These are phyloP conservation scores for Synanthedon formicaeformis DNA, from an alignment of 2,888 invertebrate genomes.

Conservation along the genomic window DNA sequence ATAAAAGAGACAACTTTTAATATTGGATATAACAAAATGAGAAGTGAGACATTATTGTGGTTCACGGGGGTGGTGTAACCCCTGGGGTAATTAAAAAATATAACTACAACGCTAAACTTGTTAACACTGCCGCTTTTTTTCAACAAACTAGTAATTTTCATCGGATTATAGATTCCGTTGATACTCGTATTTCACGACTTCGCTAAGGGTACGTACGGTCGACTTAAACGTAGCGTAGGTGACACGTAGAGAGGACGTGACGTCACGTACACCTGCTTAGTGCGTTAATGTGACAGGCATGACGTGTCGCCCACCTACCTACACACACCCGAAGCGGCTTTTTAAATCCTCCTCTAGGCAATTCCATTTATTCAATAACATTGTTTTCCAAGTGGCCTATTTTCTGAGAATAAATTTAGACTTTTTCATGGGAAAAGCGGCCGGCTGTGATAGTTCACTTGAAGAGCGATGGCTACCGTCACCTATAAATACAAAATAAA, in stretches of 20 bases:
- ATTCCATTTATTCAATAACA: slow-evolving; percentile 5
- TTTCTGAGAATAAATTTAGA: no score
- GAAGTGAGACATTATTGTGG: no score
- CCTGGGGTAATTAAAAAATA: no score
- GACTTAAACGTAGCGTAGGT: not conserved
- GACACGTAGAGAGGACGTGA: slow-evolving; percentile 18
- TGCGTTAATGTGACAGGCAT: slow-evolving; percentile 13
- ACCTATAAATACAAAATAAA: no score
- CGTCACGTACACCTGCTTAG: slow-evolving; percentile 47
- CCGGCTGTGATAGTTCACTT: no score
- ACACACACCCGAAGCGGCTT: slow-evolving; percentile 10
- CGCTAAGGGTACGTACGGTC: not conserved
- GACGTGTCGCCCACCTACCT: not conserved
- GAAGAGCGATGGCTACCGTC: no score
- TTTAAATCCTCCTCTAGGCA: slow-evolving; percentile 18
- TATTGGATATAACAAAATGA: no score
- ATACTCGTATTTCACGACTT: slow-evolving; percentile 6
- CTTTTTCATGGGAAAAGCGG: no score
- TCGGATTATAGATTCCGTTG: slow-evolving; percentile 10
- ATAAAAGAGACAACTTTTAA: no score
- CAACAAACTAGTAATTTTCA: slow-evolving; percentile 11
- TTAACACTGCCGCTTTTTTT: slow-evolving; percentile 47
- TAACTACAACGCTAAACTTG: slow-evolving; percentile 49
- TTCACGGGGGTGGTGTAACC: no score
- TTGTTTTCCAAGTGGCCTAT: no score